Evolutionary conservation across 2,888 invertebrate species (phyloP), one percentile per base, ranked within the genome.

Genomic region (Loripinus fragilis): DNA sequence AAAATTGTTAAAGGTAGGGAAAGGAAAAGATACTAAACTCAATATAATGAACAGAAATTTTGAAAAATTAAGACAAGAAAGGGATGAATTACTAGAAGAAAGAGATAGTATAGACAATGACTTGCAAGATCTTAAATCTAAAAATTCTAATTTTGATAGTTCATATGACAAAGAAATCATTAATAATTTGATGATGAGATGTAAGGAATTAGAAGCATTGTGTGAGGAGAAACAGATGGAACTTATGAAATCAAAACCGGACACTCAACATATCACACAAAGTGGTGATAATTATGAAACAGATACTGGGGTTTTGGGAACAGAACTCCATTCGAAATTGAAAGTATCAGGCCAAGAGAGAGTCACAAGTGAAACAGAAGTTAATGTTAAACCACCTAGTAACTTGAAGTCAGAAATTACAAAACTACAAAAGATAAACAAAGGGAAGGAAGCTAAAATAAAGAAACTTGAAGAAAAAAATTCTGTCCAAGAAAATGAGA

Each of bases 391-490:
- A 28, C 86, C 85, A 71, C 82, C 79, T 76, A 83, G 80, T 23
- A 75, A 75, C 65, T 28, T 86, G 17, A 50, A 78, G 41, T 65
- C 75, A 28, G 86, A 87, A 48, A 60, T 79, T 67, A 60, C 80
- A 64, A 90, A 87, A 81, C 68, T 85, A 2, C 76, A 88, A 35
- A 88, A 88, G 74, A 83, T 88, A 28, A 85, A 85, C 64, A 89
- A 88, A 78, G 88, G 87, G 1, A 86, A 82, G 71, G 80, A 88
- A 66, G 82, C 85, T 7, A 85, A 86, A 52, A 65, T 85, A 28
- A 89, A 86, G 72, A 87, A 88, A 74, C 77, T 87, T 68, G 87
- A 86, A 70, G 85, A 83, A 65, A 64, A 78, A 33, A 41, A 85
- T 55, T 55, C 60, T 45, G 85, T 66, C 30, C 65, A 76, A 23